Base-by-base conservation (phyloP, 1,140 invertebrate species). In the Cotesia vestalis region DNA sequence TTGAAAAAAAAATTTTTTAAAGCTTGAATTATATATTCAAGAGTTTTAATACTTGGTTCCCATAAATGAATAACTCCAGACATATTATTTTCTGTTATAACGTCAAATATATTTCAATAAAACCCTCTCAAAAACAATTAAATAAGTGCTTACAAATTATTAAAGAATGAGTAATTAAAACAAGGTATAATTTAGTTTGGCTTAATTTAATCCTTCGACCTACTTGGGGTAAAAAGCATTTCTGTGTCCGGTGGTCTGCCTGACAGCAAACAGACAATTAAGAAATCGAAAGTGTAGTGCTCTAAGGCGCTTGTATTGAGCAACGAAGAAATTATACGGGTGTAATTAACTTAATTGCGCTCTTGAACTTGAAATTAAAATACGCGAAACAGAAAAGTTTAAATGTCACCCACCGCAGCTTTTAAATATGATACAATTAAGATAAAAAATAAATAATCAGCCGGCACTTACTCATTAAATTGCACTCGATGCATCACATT, bases 291-390 rank as follows among this genome's bases (percentile, higher is more conserved):
- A 60, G 59, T 34, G 11, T 20, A 60, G 3, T 27, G 14, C 27
- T 5, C 27, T 5, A 60, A 4, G 27, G 14, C 27, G 9, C 27
- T 5, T 27, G 27, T 2, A 4, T 34, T 34, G 59, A 40, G 38
- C 38, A 9, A 40, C 38, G 38, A 40, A 40, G 38, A 40, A 40
- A 40, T 40, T 40, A 40, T 40, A 40, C 38, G 9, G 5, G 5
- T 34, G 17, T 27, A 60, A 60, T 60, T 60, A 27, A 20, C 14
- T 11, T 60, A 60, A 60, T 60, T 60, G 59, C 59, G 59, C 14
- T 60, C 59, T 60, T 60, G 59, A 60, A 60, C 59, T 60, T 60
- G 27, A 27, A 27, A 27, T 27, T 27, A 27, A 27, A 27, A 27
- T 27, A 27, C 27, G 2, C 3, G 27, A 27, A 27, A 27, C 27